A percentile compares a stretch with the other conserved stretches of the same genome.
Evolutionary conservation across 2,113 vertebrate species (phyloP).

Genomic region (Nannobrachium achirus): DNA sequence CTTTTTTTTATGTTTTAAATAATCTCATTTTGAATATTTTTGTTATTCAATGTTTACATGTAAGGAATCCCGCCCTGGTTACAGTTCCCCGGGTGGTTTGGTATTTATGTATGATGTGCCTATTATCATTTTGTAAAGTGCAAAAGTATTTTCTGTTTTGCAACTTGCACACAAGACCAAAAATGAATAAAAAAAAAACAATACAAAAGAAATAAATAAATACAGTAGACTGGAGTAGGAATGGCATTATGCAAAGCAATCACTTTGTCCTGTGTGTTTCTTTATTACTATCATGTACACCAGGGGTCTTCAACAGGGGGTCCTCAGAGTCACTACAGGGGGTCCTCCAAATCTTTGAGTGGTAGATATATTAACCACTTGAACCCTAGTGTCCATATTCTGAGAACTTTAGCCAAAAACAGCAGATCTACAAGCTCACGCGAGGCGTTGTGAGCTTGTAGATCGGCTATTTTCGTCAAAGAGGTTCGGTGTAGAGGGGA

Average conservation of each 20-base stretch:
- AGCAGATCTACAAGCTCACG: too few relatives aligned
- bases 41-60: slow-evolving; percentile 58
- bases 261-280: slow-evolving; percentile 9
- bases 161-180: slow-evolving; percentile 71
- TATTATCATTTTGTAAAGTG: slow-evolving; percentile 67
- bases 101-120: slow-evolving; percentile 58
- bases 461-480: too few relatives aligned
- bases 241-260: slow-evolving; percentile 66
- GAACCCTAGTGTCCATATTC: too few relatives aligned
- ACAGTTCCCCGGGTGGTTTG: slow-evolving; percentile 44
- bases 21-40: slow-evolving; percentile 47
- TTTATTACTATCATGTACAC: slow-evolving; percentile 3
- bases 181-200: slow-evolving; percentile 41
- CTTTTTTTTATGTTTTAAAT: slow-evolving; percentile 28
- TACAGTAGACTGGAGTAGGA: slow-evolving; percentile 38
- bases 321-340: too few relatives aligned
- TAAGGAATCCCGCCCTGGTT: slow-evolving; percentile 39
- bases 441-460: too few relatives aligned
- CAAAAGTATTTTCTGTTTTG: slow-evolving; percentile 62
- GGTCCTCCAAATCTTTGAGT: too few relatives aligned
- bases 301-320: too few relatives aligned
- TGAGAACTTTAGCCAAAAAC: too few relatives aligned
- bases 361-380: too few relatives aligned
- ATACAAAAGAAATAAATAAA: slow-evolving; percentile 55
- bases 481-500: too few relatives aligned